Percentiles rank a stretch among this genome's conserved stretches.
phyloP scores from a whole-genome alignment of 2,797 vertebrate genomes.

The Leptoclinus maculatus region DNA sequence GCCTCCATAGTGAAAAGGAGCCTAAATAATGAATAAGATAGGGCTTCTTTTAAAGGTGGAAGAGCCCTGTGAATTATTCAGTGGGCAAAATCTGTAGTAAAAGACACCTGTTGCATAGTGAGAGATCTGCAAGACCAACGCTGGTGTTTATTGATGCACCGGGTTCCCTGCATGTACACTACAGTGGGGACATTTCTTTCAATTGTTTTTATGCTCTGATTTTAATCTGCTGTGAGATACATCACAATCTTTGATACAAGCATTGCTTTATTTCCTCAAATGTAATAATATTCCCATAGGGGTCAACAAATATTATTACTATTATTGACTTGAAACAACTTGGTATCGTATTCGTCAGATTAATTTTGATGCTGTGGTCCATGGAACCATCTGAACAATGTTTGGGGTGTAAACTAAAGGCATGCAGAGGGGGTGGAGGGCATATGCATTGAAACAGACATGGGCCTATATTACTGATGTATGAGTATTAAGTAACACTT shows the following conservation, averaged over 20 bases:
- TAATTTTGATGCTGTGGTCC: neutral
- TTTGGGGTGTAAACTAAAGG: too few relatives aligned
- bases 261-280: neutral
- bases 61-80: constrained; percentile 83
- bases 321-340: neutral
- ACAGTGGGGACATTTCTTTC: constrained; percentile 2
- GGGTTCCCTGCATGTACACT: neutral
- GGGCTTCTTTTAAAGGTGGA: constrained; percentile 81
- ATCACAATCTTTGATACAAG: neutral
- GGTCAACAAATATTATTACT: neutral
- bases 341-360: neutral
- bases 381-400: neutral
- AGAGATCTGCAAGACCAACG: constrained; percentile 26
- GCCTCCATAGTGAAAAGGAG: constrained; percentile 78
- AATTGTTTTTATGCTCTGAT: constrained; percentile 7
- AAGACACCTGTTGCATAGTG: constrained; percentile 81
- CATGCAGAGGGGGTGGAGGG: neutral
- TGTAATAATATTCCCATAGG: neutral
- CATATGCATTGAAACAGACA: neutral
- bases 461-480: neutral
- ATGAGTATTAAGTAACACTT: neutral
- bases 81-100: constrained; percentile 81
- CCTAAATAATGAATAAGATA: constrained; percentile 83
- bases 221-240: neutral
- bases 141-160: constrained; percentile 50